Evolutionary conservation across 2,113 vertebrate species (phyloP), one percentile per base, ranked within the genome.

Genomic region (Trochalopteron elliotii): DNA sequence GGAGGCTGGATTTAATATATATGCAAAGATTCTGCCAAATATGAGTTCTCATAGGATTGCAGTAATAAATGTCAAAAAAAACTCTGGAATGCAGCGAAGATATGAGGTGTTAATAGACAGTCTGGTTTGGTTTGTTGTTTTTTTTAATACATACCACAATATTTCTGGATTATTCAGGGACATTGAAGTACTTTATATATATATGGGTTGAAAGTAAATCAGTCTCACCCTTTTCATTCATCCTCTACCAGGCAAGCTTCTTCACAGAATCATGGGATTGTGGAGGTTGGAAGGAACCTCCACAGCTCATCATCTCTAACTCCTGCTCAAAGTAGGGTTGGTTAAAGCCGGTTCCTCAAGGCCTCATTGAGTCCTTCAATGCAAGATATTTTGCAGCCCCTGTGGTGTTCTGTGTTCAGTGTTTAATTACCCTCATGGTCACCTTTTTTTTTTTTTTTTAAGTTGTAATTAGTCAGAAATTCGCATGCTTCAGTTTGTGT

Each of bases 341-440:
- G 28, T 67, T 91, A 76, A 64, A 91, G 24, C 47, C 8, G 1
- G 4, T 63, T 68, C 56, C 37, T 78, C 20, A 35, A 39, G 24
- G 42, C 80, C 25, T 85, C 1, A 0, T 20, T 57, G 37, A 30
- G 15, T 53, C 8, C 30, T 69, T 67, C 39, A 68, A 3, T 0
- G 1, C 10, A n/a, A 81, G 35, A n/a, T 35, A 39, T 52, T 84
- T 81, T 65, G 33, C 14, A 72, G 44, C 39, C 33, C 15, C 49
- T n/a, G 5, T 50, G 28, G 21, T 85, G 31, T 49, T 30, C 16
- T 44, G 3, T 52, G 71, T 90, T 77, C 40, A 52, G 10, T 52
- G 27, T 81, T 89, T 90, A 18, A 35, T 25, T 69, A 11, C 13
- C 6, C 33, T 91, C 30, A 47, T 22, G 7, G 20, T 63, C 49